Conservation (phyloP, 2,888 invertebrate genomes). For the Agriopis aurantiaria region DNA sequence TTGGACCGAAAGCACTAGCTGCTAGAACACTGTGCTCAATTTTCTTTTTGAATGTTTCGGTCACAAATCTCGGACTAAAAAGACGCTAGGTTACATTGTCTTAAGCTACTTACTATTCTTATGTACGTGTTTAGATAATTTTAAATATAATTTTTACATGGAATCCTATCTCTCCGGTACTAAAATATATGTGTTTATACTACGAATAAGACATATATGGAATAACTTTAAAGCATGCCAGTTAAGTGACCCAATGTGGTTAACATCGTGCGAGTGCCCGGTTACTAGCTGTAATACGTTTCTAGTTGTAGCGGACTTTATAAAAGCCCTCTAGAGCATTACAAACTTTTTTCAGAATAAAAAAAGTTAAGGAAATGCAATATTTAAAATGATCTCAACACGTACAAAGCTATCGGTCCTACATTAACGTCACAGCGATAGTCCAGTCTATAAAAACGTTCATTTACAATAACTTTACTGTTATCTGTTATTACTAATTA, state of each 20-base stretch:
- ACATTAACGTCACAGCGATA: constrained; percentile 40
- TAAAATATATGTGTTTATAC: too few relatives aligned
- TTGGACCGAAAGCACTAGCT: constrained; percentile 17
- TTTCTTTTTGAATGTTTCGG: constrained; percentile 22
- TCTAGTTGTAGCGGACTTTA: background rate
- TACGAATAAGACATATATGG: too few relatives aligned
- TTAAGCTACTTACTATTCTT: constrained; percentile 43
- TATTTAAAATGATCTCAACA: constrained; percentile 36
- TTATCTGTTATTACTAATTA: constrained; percentile 22
- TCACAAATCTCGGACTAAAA: constrained; percentile 47
- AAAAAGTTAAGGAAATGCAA: background rate
- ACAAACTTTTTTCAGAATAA: background rate
- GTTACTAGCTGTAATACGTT: too few relatives aligned
- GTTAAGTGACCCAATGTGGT: too few relatives aligned
- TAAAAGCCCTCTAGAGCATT: background rate
- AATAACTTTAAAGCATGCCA: too few relatives aligned
- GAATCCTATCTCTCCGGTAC: too few relatives aligned
- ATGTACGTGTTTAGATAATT: constrained; percentile 45
- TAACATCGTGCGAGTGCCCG: too few relatives aligned
- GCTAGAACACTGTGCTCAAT: background rate
- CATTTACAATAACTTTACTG: constrained; percentile 31
- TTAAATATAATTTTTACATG: background rate
- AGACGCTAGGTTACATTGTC: constrained; percentile 45
- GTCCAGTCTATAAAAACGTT: constrained; percentile 42
- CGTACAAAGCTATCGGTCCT: constrained; percentile 41